phyloP scores from a whole-genome alignment of 1,140 invertebrate species.

The Oppia nitens region DNA sequence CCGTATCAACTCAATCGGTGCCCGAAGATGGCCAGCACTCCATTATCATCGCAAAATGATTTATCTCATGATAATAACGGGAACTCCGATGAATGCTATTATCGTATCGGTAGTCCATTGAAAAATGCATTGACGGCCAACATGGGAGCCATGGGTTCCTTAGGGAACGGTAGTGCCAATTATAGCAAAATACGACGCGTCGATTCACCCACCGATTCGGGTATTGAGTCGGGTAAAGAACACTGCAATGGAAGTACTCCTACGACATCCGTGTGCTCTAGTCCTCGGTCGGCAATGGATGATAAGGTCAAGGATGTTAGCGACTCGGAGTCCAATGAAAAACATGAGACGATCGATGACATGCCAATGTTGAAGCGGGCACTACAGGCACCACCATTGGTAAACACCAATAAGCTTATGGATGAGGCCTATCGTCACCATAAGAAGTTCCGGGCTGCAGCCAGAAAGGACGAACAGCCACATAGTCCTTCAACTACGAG shows the following conservation, averaged over 20 bases:
- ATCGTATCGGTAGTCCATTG: neutral
- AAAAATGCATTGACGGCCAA: neutral
- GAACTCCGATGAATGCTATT: neutral
- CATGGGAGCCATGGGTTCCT: neutral
- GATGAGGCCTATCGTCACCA: conserved; percentile 85
- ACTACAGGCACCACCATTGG: conserved; percentile 66
- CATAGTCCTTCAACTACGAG: conserved; percentile 15
- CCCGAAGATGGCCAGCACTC: neutral
- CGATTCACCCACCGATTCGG: conserved; percentile 75
- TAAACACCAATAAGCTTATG: conserved; percentile 60
- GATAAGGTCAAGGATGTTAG: conserved; percentile 37
- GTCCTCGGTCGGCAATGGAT: conserved; percentile 55
- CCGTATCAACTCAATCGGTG: neutral
- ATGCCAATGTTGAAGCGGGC: conserved; percentile 84
- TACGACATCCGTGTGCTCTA: conserved; percentile 51
- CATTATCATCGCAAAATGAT: neutral
- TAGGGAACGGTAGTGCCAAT: conserved; percentile 3
- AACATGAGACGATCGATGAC: conserved; percentile 49
- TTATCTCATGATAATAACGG: neutral
- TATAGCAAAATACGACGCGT: conserved; percentile 46
- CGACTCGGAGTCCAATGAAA: conserved; percentile 33
- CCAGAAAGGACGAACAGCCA: conserved; percentile 23
- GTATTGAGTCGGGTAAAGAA: conserved; percentile 69
- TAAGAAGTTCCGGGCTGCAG: conserved; percentile 68
- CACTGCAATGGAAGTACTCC: conserved; percentile 37